Conservation (phyloP, 2,113 vertebrate species). For the Bufo bufo region DNA sequence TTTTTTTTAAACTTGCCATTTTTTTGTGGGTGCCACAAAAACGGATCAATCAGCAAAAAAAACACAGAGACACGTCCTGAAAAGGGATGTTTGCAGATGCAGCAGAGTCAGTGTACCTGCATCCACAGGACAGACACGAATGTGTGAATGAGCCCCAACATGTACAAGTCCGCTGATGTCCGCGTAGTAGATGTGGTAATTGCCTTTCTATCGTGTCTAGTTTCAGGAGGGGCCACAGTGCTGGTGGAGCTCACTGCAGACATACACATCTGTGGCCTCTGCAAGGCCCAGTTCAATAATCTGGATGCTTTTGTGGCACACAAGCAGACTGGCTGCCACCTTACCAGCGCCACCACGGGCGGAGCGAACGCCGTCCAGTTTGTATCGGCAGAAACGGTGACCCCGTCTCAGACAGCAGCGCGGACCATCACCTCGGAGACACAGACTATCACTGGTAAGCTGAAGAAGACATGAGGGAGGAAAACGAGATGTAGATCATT, state of each 20-base stretch:
- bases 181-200: background rate
- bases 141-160: too few species aligned
- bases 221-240: conserved; percentile 78
- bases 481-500: background rate
- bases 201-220: conserved; percentile 49
- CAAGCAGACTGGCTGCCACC: conserved; percentile 90
- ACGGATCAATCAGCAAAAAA: too few species aligned
- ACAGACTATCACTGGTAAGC: conserved; percentile 81
- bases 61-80: too few species aligned
- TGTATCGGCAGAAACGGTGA: conserved; percentile 73
- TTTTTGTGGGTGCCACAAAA: too few species aligned
- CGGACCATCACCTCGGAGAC: conserved; percentile 76
- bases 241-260: conserved; percentile 90
- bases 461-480: background rate
- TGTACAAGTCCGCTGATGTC: too few species aligned
- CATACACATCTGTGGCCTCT: conserved; percentile 96
- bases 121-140: too few species aligned
- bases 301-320: conserved; percentile 89
- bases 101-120: too few species aligned
- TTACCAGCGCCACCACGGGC: conserved; percentile 69
- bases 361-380: conserved; percentile 73
- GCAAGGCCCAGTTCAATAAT: conserved; percentile 95
- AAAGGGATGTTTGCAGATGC: too few species aligned
- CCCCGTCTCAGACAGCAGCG: conserved; percentile 65
- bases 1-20: too few species aligned